Evolutionary conservation across 1,140 invertebrate genomes (phyloP).

Genomic region (Conus betulinus): DNA sequence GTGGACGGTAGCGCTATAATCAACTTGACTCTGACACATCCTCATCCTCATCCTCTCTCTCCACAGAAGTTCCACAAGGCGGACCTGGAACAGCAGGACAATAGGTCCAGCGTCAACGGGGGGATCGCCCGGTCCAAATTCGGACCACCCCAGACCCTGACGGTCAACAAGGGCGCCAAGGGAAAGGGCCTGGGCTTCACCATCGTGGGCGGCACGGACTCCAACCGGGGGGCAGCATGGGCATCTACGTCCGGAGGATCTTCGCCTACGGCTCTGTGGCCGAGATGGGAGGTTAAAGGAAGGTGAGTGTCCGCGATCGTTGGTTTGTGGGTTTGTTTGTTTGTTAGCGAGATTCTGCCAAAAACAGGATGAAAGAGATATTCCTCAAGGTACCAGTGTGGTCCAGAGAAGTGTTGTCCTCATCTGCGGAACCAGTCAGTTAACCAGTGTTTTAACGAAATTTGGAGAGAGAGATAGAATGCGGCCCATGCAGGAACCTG

Average conservation of each 20-base stretch:
- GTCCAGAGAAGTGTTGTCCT: too few relatives aligned
- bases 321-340: too few relatives aligned
- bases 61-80: conserved; percentile 39
- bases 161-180: conserved; percentile 88
- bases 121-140: conserved; percentile 26
- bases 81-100: conserved; percentile 11
- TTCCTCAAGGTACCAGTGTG: too few relatives aligned
- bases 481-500: too few relatives aligned
- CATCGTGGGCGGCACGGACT: conserved; percentile 92
- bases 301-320: conserved; percentile 79
- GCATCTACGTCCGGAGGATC: conserved; percentile 93
- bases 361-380: too few relatives aligned
- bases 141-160: conserved; percentile 78
- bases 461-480: too few relatives aligned
- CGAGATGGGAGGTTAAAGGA: conserved; percentile 88
- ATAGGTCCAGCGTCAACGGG: neutral
- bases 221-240: conserved; percentile 90
- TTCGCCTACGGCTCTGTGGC: conserved; percentile 92
- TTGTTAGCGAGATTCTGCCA: too few relatives aligned
- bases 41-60: neutral
- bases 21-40: too few relatives aligned
- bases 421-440: too few relatives aligned
- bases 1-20: too few relatives aligned
- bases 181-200: conserved; percentile 93
- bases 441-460: too few relatives aligned